These are phyloP conservation scores for Forbesichthys agassizii DNA, from an alignment of 2,113 vertebrate genomes.

Conservation along the genomic window DNA sequence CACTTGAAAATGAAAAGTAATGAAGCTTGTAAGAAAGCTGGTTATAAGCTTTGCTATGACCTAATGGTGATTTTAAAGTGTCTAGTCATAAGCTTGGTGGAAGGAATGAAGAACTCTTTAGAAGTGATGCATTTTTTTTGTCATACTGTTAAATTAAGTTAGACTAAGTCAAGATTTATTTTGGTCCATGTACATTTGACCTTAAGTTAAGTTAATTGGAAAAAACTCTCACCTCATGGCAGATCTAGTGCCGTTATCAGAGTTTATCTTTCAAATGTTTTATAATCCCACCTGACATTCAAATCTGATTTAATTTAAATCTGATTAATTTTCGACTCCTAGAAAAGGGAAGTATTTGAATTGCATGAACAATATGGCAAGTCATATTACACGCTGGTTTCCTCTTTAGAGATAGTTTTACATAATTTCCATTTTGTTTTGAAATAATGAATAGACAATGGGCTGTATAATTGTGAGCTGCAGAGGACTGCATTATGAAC, in stretches of 20 bases:
- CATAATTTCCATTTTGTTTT: conserved; percentile 79
- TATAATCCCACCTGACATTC: conserved; percentile 70
- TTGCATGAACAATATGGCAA: conserved; percentile 81
- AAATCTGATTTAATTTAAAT: conserved; percentile 72
- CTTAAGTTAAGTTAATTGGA: conserved; percentile 63
- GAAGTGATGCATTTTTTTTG: no score
- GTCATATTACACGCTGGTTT: conserved; percentile 78
- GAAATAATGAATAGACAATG: conserved; percentile 84
- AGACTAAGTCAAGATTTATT: conserved; percentile 45
- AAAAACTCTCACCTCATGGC: conserved; percentile 64
- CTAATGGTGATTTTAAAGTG: background rate
- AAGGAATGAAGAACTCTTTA: background rate
- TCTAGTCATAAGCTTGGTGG: background rate
- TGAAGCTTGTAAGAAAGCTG: background rate
- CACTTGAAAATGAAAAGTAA: background rate
- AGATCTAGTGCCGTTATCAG: conserved; percentile 55
- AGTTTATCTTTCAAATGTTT: conserved; percentile 66
- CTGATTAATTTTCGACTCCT: conserved; percentile 72
- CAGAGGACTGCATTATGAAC: conserved; percentile 74
- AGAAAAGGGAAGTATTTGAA: conserved; percentile 74
- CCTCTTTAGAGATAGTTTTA: conserved; percentile 80
- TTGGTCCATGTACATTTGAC: conserved; percentile 56
- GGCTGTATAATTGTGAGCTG: conserved; percentile 78
- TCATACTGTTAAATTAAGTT: conserved; percentile 31
- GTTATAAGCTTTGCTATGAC: background rate